Evolutionary conservation across 2,113 vertebrate genomes (phyloP).

Genomic region (Bos taurus): DNA sequence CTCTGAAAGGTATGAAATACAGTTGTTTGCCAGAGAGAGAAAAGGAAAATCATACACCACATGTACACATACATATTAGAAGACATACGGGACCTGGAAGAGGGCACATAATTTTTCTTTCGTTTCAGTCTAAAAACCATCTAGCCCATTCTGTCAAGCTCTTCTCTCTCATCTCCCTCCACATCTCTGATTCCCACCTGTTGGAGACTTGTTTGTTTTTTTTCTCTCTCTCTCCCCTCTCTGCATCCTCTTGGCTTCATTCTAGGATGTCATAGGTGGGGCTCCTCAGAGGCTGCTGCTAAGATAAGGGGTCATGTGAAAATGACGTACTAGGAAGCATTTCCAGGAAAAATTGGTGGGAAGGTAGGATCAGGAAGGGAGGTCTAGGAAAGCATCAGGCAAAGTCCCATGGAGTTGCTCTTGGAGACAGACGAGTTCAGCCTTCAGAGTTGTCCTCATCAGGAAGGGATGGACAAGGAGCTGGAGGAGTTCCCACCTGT

Average conservation of each 20-base stretch:
- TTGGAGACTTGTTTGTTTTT: not conserved
- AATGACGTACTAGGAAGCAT: not conserved
- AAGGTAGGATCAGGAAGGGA: not conserved
- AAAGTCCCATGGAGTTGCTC: not conserved
- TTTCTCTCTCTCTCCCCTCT: not conserved
- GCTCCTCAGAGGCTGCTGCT: not conserved
- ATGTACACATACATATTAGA: not conserved
- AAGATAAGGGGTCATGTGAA: not conserved
- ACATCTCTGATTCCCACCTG: not conserved
- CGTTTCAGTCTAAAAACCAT: not conserved
- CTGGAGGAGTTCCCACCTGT: not conserved
- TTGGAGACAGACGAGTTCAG: not conserved
- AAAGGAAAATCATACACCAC: not conserved
- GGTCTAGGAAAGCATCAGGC: not conserved
- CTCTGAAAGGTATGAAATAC: not conserved
- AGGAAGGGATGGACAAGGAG: not conserved
- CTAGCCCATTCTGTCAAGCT: not conserved
- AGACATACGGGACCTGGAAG: not conserved
- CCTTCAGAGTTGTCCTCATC: not conserved
- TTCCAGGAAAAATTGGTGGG: not conserved
- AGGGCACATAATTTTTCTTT: not conserved
- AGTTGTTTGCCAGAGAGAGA: not conserved
- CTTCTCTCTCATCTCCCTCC: not conserved
- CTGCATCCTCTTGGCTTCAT: not conserved
- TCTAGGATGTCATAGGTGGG: not conserved